Conservation (phyloP, 2,113 vertebrate species). For the Bubalus kerabau region DNA sequence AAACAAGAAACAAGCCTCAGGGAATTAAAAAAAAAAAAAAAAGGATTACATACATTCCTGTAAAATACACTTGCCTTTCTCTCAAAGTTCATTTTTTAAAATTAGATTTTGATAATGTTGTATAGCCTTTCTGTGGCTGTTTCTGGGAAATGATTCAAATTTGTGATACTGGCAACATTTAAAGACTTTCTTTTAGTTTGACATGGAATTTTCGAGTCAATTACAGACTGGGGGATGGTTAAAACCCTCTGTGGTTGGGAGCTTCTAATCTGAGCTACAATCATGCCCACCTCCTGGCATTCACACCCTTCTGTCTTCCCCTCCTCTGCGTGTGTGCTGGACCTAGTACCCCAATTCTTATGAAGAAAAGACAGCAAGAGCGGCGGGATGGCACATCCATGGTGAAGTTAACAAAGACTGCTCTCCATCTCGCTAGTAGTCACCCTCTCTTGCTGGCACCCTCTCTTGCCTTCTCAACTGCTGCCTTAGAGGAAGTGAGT, state of each 20-base stretch:
- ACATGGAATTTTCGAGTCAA: neutral
- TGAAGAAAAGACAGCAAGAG: neutral
- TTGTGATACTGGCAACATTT: neutral
- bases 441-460: neutral
- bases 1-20: neutral
- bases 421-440: neutral
- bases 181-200: neutral
- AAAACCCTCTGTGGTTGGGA: neutral
- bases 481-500: neutral
- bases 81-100: neutral
- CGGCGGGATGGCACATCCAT: neutral
- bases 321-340: neutral
- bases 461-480: neutral
- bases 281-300: neutral
- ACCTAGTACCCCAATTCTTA: neutral
- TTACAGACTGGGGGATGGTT: neutral
- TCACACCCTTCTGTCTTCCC: neutral
- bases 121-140: neutral
- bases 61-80: slow-evolving; percentile 33
- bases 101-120: neutral
- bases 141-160: neutral
- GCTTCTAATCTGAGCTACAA: neutral
- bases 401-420: neutral
- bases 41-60: neutral
- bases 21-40: slow-evolving; percentile 9